phyloP scores from a whole-genome alignment of 1,140 invertebrate genomes.

The Drosophila arawakana region DNA sequence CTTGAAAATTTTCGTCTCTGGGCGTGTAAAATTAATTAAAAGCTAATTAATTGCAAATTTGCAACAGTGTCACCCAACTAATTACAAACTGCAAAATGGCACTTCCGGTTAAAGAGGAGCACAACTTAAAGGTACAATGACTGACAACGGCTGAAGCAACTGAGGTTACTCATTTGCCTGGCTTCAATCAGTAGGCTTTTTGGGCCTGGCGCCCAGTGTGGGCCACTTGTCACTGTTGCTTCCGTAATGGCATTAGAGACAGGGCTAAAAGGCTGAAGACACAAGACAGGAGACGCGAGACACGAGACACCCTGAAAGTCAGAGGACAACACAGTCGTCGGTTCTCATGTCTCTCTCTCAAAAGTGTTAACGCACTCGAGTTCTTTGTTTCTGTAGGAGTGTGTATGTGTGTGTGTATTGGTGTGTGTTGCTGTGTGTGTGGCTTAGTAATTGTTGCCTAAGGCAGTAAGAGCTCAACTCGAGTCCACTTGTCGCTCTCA shows the following conservation, averaged over 20 bases:
- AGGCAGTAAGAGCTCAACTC: conserved; percentile 46
- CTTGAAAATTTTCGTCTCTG: conserved; percentile 42
- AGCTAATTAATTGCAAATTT: conserved; percentile 80
- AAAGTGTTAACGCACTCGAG: conserved; percentile 81
- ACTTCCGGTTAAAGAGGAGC: not conserved
- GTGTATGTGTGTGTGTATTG: not conserved
- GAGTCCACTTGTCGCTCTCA: conserved; percentile 37
- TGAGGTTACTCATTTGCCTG: conserved; percentile 7
- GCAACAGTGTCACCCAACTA: conserved; percentile 44
- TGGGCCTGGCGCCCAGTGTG: conserved; percentile 40
- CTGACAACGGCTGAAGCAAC: conserved; percentile 36
- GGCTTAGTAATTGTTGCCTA: conserved; percentile 52
- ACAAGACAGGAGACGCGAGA: not conserved
- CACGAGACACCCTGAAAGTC: conserved; percentile 4
- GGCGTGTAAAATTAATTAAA: conserved; percentile 76
- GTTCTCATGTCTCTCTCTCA: conserved; percentile 43
- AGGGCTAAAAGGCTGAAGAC: conserved; percentile 1
- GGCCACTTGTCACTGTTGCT: conserved; percentile 81
- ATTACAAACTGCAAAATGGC: conserved; percentile 44
- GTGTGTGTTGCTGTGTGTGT: conserved; percentile 13
- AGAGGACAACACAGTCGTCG: conserved; percentile 38
- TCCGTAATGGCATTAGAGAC: conserved; percentile 78
- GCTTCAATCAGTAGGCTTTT: conserved; percentile 67
- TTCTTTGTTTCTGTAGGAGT: conserved; percentile 47
- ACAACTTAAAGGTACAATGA: conserved; percentile 59